Percentiles rank a stretch among this genome's conserved stretches.
These are phyloP conservation scores for Vireo altiloquus DNA, from an alignment of 2,113 vertebrate genomes.

Conservation along the genomic window DNA sequence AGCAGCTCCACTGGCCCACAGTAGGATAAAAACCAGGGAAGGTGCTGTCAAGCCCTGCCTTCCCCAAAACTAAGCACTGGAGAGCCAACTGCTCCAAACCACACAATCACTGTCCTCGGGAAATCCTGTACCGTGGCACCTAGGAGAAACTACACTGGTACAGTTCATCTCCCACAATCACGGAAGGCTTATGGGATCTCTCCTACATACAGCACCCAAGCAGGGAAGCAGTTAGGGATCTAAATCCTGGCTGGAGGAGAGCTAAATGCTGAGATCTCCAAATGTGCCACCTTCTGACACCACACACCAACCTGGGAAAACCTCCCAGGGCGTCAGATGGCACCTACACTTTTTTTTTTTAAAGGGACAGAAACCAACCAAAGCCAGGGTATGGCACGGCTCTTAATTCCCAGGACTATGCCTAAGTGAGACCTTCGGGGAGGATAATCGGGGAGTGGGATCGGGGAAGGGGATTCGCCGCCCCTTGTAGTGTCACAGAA, in stretches of 20 bases:
- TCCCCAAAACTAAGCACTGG: rapidly evolving
- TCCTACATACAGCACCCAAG: neutral
- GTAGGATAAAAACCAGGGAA: rapidly evolving
- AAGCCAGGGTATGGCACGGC: neutral
- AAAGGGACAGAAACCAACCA: neutral
- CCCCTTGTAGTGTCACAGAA: neutral
- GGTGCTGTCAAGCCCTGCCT: neutral
- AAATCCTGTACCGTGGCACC: rapidly evolving
- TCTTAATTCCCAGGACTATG: neutral
- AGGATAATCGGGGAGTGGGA: neutral
- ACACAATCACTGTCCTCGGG: neutral
- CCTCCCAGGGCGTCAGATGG: neutral
- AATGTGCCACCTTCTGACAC: conserved; percentile 1
- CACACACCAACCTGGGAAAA: neutral
- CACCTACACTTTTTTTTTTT: neutral
- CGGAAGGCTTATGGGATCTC: neutral
- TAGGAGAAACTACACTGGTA: neutral
- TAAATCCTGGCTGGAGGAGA: neutral
- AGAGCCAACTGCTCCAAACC: neutral
- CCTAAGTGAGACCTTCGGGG: neutral
- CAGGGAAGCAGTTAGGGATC: neutral
- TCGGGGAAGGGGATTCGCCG: neutral
- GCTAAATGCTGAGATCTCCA: neutral
- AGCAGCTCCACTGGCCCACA: neutral
- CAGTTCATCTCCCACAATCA: neutral